Conservation (phyloP, 2,888 invertebrate genomes). For the Glyphotaelius pellucidus region DNA sequence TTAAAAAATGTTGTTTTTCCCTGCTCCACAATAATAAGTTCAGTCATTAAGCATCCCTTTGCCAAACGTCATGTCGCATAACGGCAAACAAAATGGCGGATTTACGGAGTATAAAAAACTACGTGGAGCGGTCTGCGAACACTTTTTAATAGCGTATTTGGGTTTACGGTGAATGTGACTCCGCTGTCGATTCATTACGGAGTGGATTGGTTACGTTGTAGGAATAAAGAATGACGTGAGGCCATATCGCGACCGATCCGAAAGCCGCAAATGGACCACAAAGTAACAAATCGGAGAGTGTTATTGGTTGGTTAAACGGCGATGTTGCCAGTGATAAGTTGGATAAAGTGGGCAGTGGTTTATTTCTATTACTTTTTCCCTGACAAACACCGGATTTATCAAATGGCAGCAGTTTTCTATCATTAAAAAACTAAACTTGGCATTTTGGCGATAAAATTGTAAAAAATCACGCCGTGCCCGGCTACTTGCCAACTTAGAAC, state of each 20-base stretch:
- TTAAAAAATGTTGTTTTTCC: background rate
- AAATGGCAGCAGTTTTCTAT: background rate
- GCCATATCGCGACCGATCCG: background rate
- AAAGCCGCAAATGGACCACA: slow-evolving; percentile 15
- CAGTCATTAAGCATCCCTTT: slow-evolving; percentile 26
- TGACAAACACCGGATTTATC: background rate
- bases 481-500: too few species aligned
- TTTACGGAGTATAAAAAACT: slow-evolving; percentile 44
- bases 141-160: slow-evolving; percentile 41
- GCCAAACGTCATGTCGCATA: slow-evolving; percentile 37
- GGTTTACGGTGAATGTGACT: slow-evolving; percentile 22
- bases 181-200: slow-evolving; percentile 34
- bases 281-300: slow-evolving; percentile 21
- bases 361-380: background rate
- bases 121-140: slow-evolving; percentile 18
- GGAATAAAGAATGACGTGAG: slow-evolving; percentile 28
- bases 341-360: background rate
- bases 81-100: slow-evolving; percentile 35
- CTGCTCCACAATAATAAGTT: slow-evolving; percentile 12
- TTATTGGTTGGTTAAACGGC: slow-evolving; percentile 10
- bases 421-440: background rate
- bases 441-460: too few species aligned
- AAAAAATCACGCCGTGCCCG: too few species aligned
- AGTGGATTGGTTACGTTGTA: slow-evolving; percentile 28
- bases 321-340: background rate